Base-by-base conservation (phyloP, 2,113 vertebrate species). In the Mastomys natalensis region DNA sequence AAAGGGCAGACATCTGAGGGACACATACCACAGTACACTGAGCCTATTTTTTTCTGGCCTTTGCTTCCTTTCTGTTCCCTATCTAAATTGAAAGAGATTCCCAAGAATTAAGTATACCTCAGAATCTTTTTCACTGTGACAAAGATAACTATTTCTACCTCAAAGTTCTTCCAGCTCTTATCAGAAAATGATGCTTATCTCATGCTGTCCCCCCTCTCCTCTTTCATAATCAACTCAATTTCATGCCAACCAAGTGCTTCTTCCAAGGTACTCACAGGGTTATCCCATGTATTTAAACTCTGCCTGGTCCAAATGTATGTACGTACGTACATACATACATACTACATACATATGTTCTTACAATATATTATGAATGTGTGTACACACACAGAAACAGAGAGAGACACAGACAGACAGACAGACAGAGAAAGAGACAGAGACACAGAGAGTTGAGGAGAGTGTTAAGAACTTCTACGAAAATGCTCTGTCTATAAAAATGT, bases 241-340 rank as follows among this genome's bases (percentile, higher is more conserved):
- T 86, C 37, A 53, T 24, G 26, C 24, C 26, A 81, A 55, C 5
- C 7, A 94, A 87, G 34, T 6, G 4, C 53, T 66, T 11, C 76
- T 37, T 85, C 68, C 84, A 91, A 64, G 17, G 26, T 15, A 80
- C 3, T 60, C 48, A 53, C 3, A 5, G 26, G 37, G 8, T 45
- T 60, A 58, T 76, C 68, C 7, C 51, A 40, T n/a, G 76, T 77
- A 48, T 77, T 84, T 91, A 93, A 78, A 80, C 37, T 29, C 76
- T 93, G 45, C 11, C 31, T 76, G 72, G 43, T 19, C n/a, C 37
- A 66, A 53, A 66, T 24, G 60, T 10, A 48, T 11, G 12, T 40
- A 13, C 2, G 5, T 40, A 58, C 16, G 17, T 24, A 13, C 19
- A 45, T 29, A 73, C 26, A 29, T 29, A 64, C 64, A 34, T 17